Conservation (phyloP, 2,888 invertebrate species). For the Stenichneumon culpator region DNA sequence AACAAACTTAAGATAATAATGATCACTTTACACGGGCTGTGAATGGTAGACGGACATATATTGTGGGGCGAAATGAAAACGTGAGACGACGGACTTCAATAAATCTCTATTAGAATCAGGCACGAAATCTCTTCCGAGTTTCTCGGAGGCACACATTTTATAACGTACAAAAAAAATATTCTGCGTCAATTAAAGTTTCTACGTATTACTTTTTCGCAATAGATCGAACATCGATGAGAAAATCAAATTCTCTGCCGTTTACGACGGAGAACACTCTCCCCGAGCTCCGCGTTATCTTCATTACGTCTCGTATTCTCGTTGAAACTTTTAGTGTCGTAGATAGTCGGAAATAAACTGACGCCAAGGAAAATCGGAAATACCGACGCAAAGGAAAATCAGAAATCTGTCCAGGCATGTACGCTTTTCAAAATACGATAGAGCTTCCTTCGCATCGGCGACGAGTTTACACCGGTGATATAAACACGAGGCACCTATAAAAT, state of each 20-base stretch:
- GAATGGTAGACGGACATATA: conserved; percentile 58
- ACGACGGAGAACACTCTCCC: not conserved
- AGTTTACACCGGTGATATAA: not conserved
- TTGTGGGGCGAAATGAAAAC: conserved; percentile 38
- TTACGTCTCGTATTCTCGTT: not conserved
- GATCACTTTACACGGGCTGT: conserved; percentile 68
- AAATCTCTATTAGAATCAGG: conserved; percentile 7
- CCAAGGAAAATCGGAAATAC: not conserved
- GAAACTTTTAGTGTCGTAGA: not conserved
- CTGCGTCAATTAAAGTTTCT: conserved; percentile 10
- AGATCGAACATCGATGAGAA: conserved; percentile 1
- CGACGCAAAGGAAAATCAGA: not conserved
- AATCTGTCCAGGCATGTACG: conserved; percentile 5
- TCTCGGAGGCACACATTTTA: not conserved
- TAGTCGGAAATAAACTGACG: not conserved
- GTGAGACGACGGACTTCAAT: conserved; percentile 17
- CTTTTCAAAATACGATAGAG: conserved; percentile 30
- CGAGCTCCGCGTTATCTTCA: not conserved
- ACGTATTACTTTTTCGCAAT: not conserved
- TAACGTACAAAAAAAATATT: not conserved
- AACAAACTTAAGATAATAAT: conserved; percentile 54
- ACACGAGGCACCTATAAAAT: conserved; percentile 10
- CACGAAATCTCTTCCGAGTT: conserved; percentile 12
- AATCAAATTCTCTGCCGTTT: not conserved
- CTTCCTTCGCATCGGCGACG: conserved; percentile 28